Base-by-base conservation (phyloP, 2,113 vertebrate genomes). In the Ochotona princeps region DNA sequence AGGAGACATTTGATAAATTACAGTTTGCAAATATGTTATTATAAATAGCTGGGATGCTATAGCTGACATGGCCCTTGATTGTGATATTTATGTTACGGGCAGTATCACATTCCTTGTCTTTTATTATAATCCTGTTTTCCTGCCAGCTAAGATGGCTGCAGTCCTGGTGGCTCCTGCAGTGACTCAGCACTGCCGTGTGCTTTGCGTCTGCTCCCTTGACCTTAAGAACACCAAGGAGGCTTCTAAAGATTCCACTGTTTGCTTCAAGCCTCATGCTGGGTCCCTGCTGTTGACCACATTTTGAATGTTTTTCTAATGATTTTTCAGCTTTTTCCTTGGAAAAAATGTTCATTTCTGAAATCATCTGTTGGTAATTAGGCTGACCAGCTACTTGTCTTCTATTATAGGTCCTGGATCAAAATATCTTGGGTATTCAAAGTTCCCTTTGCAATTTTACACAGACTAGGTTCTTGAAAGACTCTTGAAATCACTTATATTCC, bases 211-310 rank as follows among this genome's bases (percentile, higher is more conserved):
- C 75, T 96, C 92, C 83, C 93, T 91, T 96, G 96, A 95, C 94
- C 93, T 89, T 72, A 12, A 94, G 78, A 93, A 93, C 92, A 94
- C 97, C 96, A 90, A 96, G 90, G 72, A 14, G 74, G 60, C 94
- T 97, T 97, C 92, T 91, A 96, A 97, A 97, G 84, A 90, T 78
- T 75, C 78, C 79, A 94, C 92, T 97, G 95, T 97, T 87, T 96
- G 81, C 54, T 93, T 97, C 67, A 57, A 69, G 87, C 44, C 72
- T 84, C 92, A 96, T 51, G 44, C 92, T 96, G 95, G 76, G 87
- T 87, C 73, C 80, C 94, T 94, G 90, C 94, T 97, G 96, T 89
- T 15, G 60, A 91, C 87, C 85, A 96, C 91, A 97, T 93, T 96
- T 89, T 95, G 93, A 90, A 0, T 28, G 87, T 96, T 96, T 97